A percentile compares a stretch with the other conserved stretches of the same genome.
phyloP scores from a whole-genome alignment of 2,888 invertebrate species.

The Melinopterus prodromus region DNA sequence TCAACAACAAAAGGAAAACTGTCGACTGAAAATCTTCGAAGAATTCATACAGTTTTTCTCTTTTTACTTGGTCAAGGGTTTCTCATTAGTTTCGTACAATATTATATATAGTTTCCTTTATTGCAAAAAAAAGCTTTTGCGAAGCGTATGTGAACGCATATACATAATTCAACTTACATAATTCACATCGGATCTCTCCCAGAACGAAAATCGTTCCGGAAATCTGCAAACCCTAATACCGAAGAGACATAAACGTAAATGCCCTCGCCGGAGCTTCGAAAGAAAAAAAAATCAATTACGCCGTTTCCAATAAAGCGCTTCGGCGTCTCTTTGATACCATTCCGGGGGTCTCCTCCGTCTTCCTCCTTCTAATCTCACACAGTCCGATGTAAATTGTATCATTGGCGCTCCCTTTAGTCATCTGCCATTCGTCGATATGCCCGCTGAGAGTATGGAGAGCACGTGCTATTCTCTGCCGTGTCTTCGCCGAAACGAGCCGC shows the following conservation, averaged over 20 bases:
- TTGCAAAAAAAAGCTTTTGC: no score
- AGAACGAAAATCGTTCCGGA: conserved; percentile 12
- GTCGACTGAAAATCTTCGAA: no score
- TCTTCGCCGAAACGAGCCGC: conserved; percentile 33
- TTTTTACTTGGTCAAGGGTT: no score
- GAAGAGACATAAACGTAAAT: background rate
- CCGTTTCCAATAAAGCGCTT: conserved; percentile 17
- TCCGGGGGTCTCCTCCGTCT: background rate
- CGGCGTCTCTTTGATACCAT: background rate
- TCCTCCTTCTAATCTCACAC: background rate
- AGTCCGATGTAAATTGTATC: conserved; percentile 4
- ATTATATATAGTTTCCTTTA: no score
- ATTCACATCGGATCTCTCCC: background rate
- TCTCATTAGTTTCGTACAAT: no score
- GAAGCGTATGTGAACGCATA: no score
- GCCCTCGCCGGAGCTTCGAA: conserved; percentile 5
- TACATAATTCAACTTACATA: no score
- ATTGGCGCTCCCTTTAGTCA: background rate
- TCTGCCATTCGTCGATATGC: conserved; percentile 6
- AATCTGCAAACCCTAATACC: conserved; percentile 7
- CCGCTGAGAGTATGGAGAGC: conserved; percentile 11
- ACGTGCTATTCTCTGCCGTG: conserved; percentile 33
- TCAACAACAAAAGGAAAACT: no score
- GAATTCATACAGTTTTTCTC: no score
- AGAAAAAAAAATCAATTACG: conserved; percentile 30